Base-by-base conservation (phyloP, 2,113 vertebrate genomes). In the Epinephelus cyanopodus region DNA sequence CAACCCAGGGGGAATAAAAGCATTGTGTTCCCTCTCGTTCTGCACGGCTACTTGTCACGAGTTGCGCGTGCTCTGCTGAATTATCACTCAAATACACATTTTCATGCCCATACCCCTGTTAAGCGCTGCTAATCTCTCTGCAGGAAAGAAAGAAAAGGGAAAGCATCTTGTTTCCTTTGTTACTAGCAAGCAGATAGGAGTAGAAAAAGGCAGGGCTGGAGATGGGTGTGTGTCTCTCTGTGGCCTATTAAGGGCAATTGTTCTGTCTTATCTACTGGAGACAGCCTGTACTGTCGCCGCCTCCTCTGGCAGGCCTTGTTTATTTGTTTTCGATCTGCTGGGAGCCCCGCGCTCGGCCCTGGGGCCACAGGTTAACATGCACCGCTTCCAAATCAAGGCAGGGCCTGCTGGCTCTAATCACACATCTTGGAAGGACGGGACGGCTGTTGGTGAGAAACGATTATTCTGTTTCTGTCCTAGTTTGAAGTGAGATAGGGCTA, bases 171-270 rank as follows among this genome's bases (percentile, higher is more conserved):
- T 92, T 87, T 84, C 91, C 87, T 96, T 96, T 97, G 93, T 96
- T 93, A 91, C 85, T 64, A 91, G 92, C 77, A 85, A 95, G 95
- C 93, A 95, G 95, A 96, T 96, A 95, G 88, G 90, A 84, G 91
- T 84, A 56, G 74, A 54, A 82, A 87, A 90, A 87, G 75, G 77
- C 86, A 91, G 66, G 74, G 77, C 84, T 90, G 81, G 88, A 95
- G 88, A 92, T 94, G 93, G 89, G 84, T 95, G 85, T 82, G 86
- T 81, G 77, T 73, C 92, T 95, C 92, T 92, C 90, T 93, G 85
- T 83, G 87, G 94, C 81, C 95, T 96, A 95, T 96, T 96, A 96
- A 95, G 93, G 93, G 25, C 79, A 77, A 96, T 97, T 97, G 95
- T 97, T 96, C 90, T 75, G 84, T 82, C 94, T 95, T 97, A 97